phyloP scores from a whole-genome alignment of 2,888 invertebrate genomes.

The Drosophila leonis region DNA sequence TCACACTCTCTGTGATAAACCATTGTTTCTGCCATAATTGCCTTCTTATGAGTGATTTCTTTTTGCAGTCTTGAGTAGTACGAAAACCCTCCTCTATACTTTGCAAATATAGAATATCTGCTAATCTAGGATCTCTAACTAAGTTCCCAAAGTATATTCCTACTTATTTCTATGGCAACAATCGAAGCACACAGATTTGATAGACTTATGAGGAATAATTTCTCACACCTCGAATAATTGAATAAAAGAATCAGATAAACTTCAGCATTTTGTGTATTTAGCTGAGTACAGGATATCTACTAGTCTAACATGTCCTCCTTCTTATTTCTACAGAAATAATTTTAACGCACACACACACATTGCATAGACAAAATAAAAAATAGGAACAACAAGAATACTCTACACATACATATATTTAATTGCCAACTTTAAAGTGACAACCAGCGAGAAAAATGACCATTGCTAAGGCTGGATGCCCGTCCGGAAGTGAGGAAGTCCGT shows the following conservation, averaged over 20 bases:
- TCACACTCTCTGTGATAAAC: no score
- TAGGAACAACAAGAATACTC: constrained; percentile 22
- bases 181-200: background rate
- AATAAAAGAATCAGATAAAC: background rate
- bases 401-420: constrained; percentile 68
- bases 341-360: constrained; percentile 50
- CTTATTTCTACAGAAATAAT: constrained; percentile 49
- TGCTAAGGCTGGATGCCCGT: constrained; percentile 45
- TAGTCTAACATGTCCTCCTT: background rate
- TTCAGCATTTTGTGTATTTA: no score
- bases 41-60: no score
- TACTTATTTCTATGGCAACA: background rate
- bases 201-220: background rate
- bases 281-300: background rate
- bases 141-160: background rate
- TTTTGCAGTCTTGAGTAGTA: no score
- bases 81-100: no score
- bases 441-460: constrained; percentile 73
- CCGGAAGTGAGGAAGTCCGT: constrained; percentile 18
- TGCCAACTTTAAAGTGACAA: constrained; percentile 80
- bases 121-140: background rate
- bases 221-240: background rate
- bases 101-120: no score
- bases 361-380: constrained; percentile 35
- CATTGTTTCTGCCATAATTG: no score